A percentile compares a stretch with the other conserved stretches of the same genome.
phyloP scores from a whole-genome alignment of 92 coral and sea anemone species.

The Epizoanthus rinbou region DNA sequence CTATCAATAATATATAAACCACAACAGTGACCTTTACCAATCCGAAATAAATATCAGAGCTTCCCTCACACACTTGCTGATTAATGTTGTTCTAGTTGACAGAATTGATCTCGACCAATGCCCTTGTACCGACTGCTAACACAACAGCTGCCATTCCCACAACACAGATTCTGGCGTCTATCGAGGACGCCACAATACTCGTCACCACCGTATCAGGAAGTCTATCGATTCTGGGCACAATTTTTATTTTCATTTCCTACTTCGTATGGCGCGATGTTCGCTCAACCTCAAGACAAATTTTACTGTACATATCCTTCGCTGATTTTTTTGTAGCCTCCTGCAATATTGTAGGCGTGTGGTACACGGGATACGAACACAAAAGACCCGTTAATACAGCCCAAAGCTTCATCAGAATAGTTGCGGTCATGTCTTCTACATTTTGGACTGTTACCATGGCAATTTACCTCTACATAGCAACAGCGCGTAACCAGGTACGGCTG shows the following conservation, averaged over 20 bases:
- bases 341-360: conserved; percentile 7
- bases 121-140: no score
- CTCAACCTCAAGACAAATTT: conserved; percentile 21
- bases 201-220: background rate
- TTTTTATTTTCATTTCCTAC: conserved; percentile 26
- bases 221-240: conserved; percentile 15
- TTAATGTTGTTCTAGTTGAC: no score
- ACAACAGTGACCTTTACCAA: no score
- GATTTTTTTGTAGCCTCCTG: conserved; percentile 11
- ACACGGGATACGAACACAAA: background rate
- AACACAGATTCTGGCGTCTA: no score
- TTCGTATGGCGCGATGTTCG: conserved; percentile 10
- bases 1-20: no score
- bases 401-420: background rate
- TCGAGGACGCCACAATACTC: no score
- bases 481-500: background rate
- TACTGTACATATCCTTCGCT: conserved; percentile 9
- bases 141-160: no score
- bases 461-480: conserved; percentile 19
- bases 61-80: no score
- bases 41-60: no score
- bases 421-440: conserved; percentile 28
- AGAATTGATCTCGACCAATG: no score
- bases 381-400: background rate
- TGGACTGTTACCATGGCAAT: conserved; percentile 28